A percentile compares a stretch with the other conserved stretches of the same genome.
Evolutionary conservation across 2,113 vertebrate genomes (phyloP).

Genomic region (Saccopteryx leptura): DNA sequence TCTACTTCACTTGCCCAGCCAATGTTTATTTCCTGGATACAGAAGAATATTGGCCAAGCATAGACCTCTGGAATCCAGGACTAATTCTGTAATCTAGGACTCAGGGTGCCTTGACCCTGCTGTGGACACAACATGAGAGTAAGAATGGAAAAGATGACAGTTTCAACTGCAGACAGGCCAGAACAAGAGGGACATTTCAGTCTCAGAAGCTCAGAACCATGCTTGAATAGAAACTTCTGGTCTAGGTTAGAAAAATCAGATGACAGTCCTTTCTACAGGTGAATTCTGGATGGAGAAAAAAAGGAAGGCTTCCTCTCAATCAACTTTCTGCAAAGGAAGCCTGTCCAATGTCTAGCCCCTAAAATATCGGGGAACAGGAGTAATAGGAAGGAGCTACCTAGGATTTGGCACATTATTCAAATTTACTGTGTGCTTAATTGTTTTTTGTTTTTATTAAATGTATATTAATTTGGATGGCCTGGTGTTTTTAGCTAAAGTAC

Average conservation of each 20-base stretch:
- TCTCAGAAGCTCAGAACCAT: background rate
- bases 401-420: background rate
- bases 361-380: background rate
- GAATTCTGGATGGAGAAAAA: background rate
- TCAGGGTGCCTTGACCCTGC: background rate
- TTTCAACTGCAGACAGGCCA: background rate
- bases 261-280: background rate
- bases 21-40: background rate
- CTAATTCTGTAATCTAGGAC: background rate
- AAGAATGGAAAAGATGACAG: background rate
- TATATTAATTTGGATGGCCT: background rate
- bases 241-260: background rate
- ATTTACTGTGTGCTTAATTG: background rate
- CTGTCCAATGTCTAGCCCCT: background rate
- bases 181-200: background rate
- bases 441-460: background rate
- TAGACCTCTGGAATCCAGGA: background rate
- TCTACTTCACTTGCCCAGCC: background rate
- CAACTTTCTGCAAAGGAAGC: background rate
- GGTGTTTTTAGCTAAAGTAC: background rate
- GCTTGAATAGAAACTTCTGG: background rate
- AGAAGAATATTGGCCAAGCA: background rate
- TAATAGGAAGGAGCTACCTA: background rate
- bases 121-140: background rate
- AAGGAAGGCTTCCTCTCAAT: too few species aligned